Percentiles rank a stretch among this genome's conserved stretches.
phyloP scores from a whole-genome alignment of 30 jellyfish, hydroid and myxozoan species.

The Aurelia aurita region DNA sequence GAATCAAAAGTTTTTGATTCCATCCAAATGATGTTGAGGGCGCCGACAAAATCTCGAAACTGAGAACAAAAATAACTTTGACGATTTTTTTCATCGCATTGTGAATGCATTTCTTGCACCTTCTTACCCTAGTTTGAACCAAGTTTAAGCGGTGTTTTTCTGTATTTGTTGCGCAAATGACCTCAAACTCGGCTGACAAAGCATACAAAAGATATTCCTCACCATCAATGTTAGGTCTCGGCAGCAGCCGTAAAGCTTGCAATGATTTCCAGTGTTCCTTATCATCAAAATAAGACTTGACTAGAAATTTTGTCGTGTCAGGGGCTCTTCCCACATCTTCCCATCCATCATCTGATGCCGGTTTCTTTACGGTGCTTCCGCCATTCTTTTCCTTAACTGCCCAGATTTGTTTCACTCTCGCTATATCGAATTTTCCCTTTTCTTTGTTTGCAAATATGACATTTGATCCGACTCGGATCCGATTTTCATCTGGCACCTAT shows the following conservation, averaged over 20 bases:
- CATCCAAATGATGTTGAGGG: too few species aligned
- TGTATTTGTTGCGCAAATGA: too few species aligned
- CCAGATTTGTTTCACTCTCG: slow-evolving; percentile 69
- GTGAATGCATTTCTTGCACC: too few species aligned
- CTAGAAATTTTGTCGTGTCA: slow-evolving; percentile 45
- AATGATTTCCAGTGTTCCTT: slow-evolving; percentile 72
- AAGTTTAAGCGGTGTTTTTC: too few species aligned
- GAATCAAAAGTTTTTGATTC: too few species aligned
- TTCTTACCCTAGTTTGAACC: too few species aligned
- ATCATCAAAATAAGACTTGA: slow-evolving; percentile 27
- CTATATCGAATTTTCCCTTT: slow-evolving; percentile 53
- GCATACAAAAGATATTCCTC: not conserved
- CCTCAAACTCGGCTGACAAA: too few species aligned
- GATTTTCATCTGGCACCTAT: slow-evolving; percentile 67
- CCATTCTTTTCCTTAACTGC: slow-evolving; percentile 12
- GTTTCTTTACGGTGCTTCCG: not conserved
- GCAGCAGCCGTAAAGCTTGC: slow-evolving; percentile 50
- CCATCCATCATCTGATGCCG: slow-evolving; percentile 53
- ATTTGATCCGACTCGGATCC: slow-evolving; percentile 81
- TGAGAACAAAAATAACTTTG: too few species aligned
- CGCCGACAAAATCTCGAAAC: too few species aligned
- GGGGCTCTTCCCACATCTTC: slow-evolving; percentile 18
- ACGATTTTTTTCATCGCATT: too few species aligned
- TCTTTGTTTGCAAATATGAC: slow-evolving; percentile 66
- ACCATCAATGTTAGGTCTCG: slow-evolving; percentile 68